phyloP scores from a whole-genome alignment of 2,888 invertebrate species.

The Tromatobia lineatoria region DNA sequence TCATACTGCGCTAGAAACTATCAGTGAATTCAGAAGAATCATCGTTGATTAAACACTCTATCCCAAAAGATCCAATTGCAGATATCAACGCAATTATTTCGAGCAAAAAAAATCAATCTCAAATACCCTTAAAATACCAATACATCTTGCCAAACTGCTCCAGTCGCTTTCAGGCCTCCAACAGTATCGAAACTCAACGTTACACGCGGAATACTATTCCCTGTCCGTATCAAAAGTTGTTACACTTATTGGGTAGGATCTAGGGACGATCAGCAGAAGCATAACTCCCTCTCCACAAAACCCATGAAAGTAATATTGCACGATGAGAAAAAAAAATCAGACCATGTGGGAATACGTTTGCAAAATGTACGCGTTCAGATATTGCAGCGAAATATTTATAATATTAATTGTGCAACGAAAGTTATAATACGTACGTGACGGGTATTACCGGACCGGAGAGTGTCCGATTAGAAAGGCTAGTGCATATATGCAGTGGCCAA shows the following conservation, averaged over 20 bases:
- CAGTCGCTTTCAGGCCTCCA: neutral
- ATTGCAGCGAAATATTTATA: constrained; percentile 77
- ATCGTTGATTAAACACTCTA: neutral
- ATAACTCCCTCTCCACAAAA: constrained; percentile 35
- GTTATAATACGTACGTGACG: constrained; percentile 71
- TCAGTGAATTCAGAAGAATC: neutral
- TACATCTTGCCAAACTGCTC: neutral
- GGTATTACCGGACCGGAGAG: constrained; percentile 52
- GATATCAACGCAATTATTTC: neutral
- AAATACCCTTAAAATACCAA: too few species aligned
- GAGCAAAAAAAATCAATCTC: neutral
- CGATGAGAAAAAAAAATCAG: constrained; percentile 55
- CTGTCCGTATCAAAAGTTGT: constrained; percentile 48
- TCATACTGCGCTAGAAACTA: neutral
- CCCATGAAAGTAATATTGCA: constrained; percentile 47
- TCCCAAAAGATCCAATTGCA: neutral
- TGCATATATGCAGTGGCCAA: constrained; percentile 51
- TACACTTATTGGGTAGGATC: constrained; percentile 51
- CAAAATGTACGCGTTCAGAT: constrained; percentile 63
- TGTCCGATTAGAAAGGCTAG: constrained; percentile 73
- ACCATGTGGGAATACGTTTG: constrained; percentile 39
- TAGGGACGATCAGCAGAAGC: constrained; percentile 33
- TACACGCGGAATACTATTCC: constrained; percentile 53
- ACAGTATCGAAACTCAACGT: constrained; percentile 57
- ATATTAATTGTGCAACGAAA: constrained; percentile 77